Conservation (phyloP, 2,113 vertebrate genomes). For the Sisor rabdophorus region DNA sequence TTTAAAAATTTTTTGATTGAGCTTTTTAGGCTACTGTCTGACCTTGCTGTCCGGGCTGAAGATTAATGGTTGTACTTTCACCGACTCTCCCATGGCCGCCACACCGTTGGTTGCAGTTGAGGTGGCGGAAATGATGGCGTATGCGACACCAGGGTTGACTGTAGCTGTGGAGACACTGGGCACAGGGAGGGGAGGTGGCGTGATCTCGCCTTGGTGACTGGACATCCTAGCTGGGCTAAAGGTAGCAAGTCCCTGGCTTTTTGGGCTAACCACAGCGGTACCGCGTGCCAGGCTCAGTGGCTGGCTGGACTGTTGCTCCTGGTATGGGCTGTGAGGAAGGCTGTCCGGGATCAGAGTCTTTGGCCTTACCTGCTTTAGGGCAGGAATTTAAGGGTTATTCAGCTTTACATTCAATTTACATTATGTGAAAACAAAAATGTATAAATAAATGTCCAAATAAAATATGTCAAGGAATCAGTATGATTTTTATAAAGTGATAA, state of each 20-base stretch:
- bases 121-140: slow-evolving; percentile 89
- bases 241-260: slow-evolving; percentile 85
- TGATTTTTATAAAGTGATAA: not conserved
- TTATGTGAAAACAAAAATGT: not conserved
- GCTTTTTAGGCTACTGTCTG: slow-evolving; percentile 20
- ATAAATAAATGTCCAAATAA: not conserved
- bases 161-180: slow-evolving; percentile 57
- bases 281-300: slow-evolving; percentile 80
- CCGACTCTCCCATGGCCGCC: slow-evolving; percentile 75
- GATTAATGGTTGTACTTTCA: slow-evolving; percentile 85
- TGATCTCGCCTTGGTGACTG: slow-evolving; percentile 59
- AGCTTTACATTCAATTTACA: too few relatives aligned
- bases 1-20: not conserved
- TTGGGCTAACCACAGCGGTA: slow-evolving; percentile 79
- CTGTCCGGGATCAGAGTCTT: slow-evolving; percentile 97
- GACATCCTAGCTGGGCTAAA: slow-evolving; percentile 76
- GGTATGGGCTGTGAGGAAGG: slow-evolving; percentile 81
- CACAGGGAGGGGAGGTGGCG: slow-evolving; percentile 44
- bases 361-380: slow-evolving; percentile 85
- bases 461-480: not conserved
- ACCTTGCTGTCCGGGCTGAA: slow-evolving; percentile 85
- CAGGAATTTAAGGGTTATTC: not conserved
- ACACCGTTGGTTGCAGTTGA: slow-evolving; percentile 71
- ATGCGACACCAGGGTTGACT: slow-evolving; percentile 79
- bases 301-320: slow-evolving; percentile 81